These are phyloP conservation scores for Epizoanthus illoricatus DNA, from an alignment of 92 coral and sea anemone genomes.

Conservation along the genomic window DNA sequence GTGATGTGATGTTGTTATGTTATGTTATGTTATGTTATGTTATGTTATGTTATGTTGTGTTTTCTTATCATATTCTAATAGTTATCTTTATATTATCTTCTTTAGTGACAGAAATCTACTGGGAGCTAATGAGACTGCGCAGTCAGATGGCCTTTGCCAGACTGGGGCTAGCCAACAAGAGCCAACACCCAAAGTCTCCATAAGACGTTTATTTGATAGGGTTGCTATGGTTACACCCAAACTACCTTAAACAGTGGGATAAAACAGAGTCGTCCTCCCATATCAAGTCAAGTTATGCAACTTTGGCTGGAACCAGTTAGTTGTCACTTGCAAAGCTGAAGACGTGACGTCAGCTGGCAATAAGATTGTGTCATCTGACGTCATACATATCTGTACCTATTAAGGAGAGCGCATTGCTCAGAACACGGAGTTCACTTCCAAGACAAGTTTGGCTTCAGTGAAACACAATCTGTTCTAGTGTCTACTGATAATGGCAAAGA, in stretches of 20 bases:
- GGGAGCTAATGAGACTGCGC: slow-evolving; percentile 94
- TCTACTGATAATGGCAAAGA: no score
- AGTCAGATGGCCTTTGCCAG: slow-evolving; percentile 86
- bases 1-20: background rate
- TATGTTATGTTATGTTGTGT: background rate
- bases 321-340: no score
- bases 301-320: no score
- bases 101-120: slow-evolving; percentile 91
- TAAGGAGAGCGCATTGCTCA: no score
- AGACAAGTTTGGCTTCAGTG: no score
- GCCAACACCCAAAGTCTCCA: slow-evolving; percentile 22
- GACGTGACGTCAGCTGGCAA: no score
- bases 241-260: background rate
- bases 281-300: no score
- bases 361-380: no score
- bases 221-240: slow-evolving; percentile 13
- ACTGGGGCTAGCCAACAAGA: slow-evolving; percentile 67
- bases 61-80: background rate
- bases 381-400: no score
- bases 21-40: background rate
- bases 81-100: slow-evolving; percentile 2
- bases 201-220: background rate
- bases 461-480: no score
- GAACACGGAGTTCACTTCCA: no score
- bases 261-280: no score